Conservation (phyloP, 2,888 invertebrate species). For the Alviniconcha strummeri region DNA sequence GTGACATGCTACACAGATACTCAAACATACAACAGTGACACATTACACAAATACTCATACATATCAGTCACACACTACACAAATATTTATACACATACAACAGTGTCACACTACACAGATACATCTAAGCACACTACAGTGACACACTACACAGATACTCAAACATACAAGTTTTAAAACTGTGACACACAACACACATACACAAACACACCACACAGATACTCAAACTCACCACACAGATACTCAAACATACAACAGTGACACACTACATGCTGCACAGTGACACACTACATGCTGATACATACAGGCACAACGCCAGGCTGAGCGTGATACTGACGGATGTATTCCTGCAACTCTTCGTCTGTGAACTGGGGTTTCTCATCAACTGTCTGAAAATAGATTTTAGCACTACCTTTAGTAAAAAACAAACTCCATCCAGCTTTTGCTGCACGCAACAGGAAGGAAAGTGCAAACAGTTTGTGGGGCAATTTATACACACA, state of each 20-base stretch:
- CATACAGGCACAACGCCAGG: conserved; percentile 36
- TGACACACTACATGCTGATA: neutral
- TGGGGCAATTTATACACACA: neutral
- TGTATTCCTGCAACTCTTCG: conserved; percentile 87
- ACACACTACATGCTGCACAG: neutral
- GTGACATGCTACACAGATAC: no score
- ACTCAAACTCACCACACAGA: no score
- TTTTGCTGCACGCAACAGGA: neutral
- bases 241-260: no score
- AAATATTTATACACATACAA: neutral
- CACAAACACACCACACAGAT: no score
- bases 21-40: no score
- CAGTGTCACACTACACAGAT: neutral
- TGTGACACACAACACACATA: no score
- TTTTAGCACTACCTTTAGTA: neutral
- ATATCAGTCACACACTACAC: neutral
- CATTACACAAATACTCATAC: neutral
- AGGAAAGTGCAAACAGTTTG: neutral
- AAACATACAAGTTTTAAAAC: neutral
- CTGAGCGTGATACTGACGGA: conserved; percentile 46
- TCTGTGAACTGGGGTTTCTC: conserved; percentile 79
- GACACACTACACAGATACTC: neutral
- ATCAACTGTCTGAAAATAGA: conserved; percentile 38
- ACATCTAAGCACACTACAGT: neutral
- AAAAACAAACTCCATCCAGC: neutral